These are phyloP conservation scores for Carassius carassius DNA, from an alignment of 2,113 vertebrate genomes.

Conservation along the genomic window DNA sequence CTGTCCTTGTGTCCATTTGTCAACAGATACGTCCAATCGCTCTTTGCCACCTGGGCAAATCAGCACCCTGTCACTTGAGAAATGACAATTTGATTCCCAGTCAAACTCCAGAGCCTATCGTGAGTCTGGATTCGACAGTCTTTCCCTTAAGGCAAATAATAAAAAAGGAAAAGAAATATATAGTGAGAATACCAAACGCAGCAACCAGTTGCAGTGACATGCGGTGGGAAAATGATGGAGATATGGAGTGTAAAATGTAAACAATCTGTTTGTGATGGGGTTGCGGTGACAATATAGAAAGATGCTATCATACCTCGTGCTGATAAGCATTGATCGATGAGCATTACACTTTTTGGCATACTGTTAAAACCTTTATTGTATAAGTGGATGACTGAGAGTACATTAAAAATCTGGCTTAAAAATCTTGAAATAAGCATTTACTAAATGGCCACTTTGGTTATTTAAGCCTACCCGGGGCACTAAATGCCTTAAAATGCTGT, in stretches of 20 bases:
- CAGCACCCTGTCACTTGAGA: slow-evolving; percentile 78
- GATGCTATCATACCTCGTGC: not conserved
- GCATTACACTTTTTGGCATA: slow-evolving; percentile 17
- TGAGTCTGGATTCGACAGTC: slow-evolving; percentile 59
- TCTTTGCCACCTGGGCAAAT: slow-evolving; percentile 81
- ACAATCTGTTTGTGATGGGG: slow-evolving; percentile 48
- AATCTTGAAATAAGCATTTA: not conserved
- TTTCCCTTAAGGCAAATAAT: slow-evolving; percentile 5
- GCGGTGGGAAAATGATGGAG: slow-evolving; percentile 54
- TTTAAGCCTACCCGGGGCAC: too few species aligned
- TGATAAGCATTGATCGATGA: slow-evolving; percentile 36
- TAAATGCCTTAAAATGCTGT: too few species aligned
- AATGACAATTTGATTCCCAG: slow-evolving; percentile 79
- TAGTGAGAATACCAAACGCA: slow-evolving; percentile 30
- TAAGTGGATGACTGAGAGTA: not conserved
- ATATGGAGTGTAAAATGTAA: slow-evolving; percentile 51
- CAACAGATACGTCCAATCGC: slow-evolving; percentile 84
- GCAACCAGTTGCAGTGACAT: not conserved
- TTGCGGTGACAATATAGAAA: slow-evolving; percentile 15
- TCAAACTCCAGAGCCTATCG: slow-evolving; percentile 66
- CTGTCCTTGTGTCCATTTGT: slow-evolving; percentile 83
- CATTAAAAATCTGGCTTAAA: not conserved
- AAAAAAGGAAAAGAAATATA: slow-evolving; percentile 58
- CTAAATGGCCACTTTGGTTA: not conserved
- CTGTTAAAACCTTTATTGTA: not conserved